These are phyloP conservation scores for Chamaedrilus cognettii DNA, from an alignment of 2,888 invertebrate genomes.

Conservation along the genomic window DNA sequence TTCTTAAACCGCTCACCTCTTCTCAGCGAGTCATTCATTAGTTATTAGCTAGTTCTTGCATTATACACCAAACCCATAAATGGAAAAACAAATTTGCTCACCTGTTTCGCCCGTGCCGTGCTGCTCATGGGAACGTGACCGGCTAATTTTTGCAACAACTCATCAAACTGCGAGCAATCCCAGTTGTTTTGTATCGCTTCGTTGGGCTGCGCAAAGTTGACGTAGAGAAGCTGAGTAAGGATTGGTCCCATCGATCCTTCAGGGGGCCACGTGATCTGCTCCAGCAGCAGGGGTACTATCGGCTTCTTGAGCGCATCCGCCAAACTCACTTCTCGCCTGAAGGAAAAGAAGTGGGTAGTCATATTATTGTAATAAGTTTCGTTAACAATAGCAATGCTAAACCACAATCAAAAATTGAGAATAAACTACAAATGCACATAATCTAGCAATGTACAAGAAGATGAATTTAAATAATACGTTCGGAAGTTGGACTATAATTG, in stretches of 20 bases:
- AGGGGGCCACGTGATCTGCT: slow-evolving; percentile 53
- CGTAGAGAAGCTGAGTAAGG: slow-evolving; percentile 49
- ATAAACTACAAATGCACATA: background rate
- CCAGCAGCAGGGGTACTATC: slow-evolving; percentile 52
- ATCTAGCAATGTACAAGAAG: background rate
- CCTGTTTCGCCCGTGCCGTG: too few species aligned
- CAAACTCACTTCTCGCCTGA: slow-evolving; percentile 49
- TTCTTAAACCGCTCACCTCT: too few species aligned
- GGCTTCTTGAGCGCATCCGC: slow-evolving; percentile 54
- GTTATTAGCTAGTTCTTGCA: too few species aligned
- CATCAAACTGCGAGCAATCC: slow-evolving; percentile 23
- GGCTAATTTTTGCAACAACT: slow-evolving; percentile 21
- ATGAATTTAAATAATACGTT: background rate
- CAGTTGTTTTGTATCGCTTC: slow-evolving; percentile 23
- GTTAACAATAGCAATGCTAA: background rate
- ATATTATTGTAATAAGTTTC: background rate
- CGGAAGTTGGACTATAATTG: background rate
- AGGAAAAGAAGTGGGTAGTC: too few species aligned
- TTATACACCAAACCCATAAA: too few species aligned
- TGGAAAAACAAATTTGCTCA: too few species aligned
- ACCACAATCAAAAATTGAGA: background rate
- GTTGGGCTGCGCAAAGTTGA: slow-evolving; percentile 44
- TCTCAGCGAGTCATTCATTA: too few species aligned
- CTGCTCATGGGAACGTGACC: too few species aligned
- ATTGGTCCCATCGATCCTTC: slow-evolving; percentile 55